Evolutionary conservation across 2,113 vertebrate genomes (phyloP).

Genomic region (Anhinga anhinga): DNA sequence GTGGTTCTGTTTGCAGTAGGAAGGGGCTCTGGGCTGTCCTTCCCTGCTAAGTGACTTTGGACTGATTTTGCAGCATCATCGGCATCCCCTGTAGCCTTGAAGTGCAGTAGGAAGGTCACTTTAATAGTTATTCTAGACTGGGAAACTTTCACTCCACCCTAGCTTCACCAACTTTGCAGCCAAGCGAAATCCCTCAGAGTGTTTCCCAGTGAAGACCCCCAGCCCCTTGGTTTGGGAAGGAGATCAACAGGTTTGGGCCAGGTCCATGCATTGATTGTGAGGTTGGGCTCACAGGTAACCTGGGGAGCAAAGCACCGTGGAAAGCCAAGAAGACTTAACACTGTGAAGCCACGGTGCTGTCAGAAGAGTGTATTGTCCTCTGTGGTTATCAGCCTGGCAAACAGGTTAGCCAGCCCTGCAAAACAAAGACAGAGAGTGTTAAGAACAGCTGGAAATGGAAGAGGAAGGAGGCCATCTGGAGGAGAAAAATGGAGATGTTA

Average conservation of each 20-base stretch:
- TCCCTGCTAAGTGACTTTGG: not conserved
- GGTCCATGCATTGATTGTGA: not conserved
- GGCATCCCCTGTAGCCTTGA: not conserved
- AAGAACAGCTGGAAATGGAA: conserved; percentile 1
- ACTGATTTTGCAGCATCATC: not conserved
- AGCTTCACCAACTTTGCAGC: not conserved
- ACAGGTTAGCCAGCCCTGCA: not conserved
- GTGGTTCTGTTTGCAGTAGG: not conserved
- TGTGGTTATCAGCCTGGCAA: not conserved
- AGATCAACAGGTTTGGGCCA: not conserved
- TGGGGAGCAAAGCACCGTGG: not conserved
- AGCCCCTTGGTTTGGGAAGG: not conserved
- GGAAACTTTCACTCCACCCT: not conserved
- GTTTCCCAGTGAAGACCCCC: not conserved
- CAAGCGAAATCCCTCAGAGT: not conserved
- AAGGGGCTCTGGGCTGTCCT: not conserved
- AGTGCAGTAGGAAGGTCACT: not conserved
- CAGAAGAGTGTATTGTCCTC: not conserved
- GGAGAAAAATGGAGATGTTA: not conserved
- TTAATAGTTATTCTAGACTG: not conserved
- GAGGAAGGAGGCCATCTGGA: conserved; percentile 33
- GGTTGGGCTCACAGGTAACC: not conserved
- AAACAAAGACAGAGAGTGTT: not conserved
- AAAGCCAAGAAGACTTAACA: not conserved
- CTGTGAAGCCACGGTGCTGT: not conserved